These are phyloP conservation scores for Platichthys stellatus DNA, from an alignment of 2,113 vertebrate species.

Conservation along the genomic window DNA sequence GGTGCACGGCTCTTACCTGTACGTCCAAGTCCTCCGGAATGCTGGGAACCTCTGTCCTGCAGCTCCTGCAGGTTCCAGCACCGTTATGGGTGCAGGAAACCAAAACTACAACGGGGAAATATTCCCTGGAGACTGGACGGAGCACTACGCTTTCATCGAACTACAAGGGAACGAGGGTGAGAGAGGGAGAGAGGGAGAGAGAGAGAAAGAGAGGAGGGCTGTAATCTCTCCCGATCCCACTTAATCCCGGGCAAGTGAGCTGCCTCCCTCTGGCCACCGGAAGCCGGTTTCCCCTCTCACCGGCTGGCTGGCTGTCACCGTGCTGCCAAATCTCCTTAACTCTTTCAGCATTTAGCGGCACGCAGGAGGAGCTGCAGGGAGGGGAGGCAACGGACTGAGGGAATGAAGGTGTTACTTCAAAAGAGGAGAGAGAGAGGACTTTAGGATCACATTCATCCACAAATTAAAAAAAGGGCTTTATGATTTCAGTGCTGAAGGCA, in stretches of 20 bases:
- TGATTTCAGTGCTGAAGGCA: background rate
- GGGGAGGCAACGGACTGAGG: background rate
- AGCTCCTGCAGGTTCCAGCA: conserved; percentile 23
- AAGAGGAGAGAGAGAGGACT: background rate
- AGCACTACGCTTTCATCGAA: conserved; percentile 28
- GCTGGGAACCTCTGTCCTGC: background rate
- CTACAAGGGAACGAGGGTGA: background rate
- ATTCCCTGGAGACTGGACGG: conserved; percentile 26
- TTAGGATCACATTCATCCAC: background rate
- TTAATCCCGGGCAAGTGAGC: conserved; percentile 80
- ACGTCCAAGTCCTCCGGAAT: background rate
- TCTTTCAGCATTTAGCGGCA: conserved; percentile 62
- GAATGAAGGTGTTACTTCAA: background rate
- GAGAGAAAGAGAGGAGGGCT: conserved; percentile 44
- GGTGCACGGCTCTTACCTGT: conserved; percentile 44
- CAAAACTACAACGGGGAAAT: conserved; percentile 10
- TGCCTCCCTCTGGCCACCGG: conserved; percentile 59
- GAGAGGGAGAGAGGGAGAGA: conserved; percentile 3
- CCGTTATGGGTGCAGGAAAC: conserved; percentile 9
- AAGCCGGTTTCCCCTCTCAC: conserved; percentile 65
- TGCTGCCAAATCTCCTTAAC: conserved; percentile 79
- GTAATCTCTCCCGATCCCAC: conserved; percentile 82
- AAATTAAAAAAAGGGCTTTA: background rate
- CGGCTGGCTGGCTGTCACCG: conserved; percentile 39
- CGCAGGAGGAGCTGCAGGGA: conserved; percentile 21